A percentile compares a stretch with the other conserved stretches of the same genome.
These are phyloP conservation scores for Oncorhynchus clarkii DNA, from an alignment of 2,113 vertebrate species.

Conservation along the genomic window DNA sequence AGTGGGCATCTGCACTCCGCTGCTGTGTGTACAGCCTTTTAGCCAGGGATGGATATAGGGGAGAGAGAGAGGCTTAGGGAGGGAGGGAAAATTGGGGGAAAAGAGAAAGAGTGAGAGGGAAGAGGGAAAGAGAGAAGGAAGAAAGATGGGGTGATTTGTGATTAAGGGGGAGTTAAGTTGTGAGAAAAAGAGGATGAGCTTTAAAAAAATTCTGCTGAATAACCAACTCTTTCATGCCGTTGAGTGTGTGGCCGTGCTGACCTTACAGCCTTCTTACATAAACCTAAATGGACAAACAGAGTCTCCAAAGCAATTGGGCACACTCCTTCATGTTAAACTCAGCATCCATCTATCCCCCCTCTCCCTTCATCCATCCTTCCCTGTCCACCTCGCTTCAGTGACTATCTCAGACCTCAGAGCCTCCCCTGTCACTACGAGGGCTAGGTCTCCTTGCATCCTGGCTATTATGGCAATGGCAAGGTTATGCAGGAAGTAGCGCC, in stretches of 20 bases:
- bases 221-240: not conserved
- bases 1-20: conserved; percentile 69
- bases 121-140: conserved; percentile 7
- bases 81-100: not conserved
- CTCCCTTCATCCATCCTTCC: conserved; percentile 1
- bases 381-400: conserved; percentile 22
- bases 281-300: not conserved
- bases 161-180: conserved; percentile 35
- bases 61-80: not conserved
- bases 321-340: conserved; percentile 1
- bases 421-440: conserved; percentile 49
- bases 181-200: conserved; percentile 1
- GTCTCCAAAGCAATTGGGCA: not conserved
- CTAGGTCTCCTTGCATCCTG: conserved; percentile 75
- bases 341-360: conserved; percentile 17
- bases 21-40: conserved; percentile 26
- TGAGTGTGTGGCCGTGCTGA: not conserved
- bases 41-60: not conserved
- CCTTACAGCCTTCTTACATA: not conserved
- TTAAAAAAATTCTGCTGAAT: not conserved
- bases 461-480: conserved; percentile 66
- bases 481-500: conserved; percentile 63
- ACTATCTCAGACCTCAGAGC: conserved; percentile 55
- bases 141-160: conserved; percentile 1
- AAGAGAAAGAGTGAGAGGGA: not conserved